phyloP scores from a whole-genome alignment of 2,113 vertebrate genomes.

The Platycercus adscitus region DNA sequence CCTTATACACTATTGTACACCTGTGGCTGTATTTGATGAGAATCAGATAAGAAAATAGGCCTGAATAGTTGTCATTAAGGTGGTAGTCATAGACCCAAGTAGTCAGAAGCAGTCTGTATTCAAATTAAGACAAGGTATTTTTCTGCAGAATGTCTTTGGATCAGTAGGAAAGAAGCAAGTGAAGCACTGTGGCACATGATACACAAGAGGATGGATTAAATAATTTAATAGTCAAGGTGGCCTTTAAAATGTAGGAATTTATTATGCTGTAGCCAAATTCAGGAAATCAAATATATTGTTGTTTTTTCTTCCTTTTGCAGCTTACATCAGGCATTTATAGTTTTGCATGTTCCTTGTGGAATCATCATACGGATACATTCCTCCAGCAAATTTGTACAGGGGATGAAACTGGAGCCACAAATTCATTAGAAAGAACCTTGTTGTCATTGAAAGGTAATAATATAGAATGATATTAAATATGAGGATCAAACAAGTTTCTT shows the following conservation, averaged over 20 bases:
- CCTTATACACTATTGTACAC: fast-evolving
- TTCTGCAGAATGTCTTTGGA: neutral
- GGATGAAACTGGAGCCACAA: conserved; percentile 81
- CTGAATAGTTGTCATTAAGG: neutral
- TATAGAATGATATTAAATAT: neutral
- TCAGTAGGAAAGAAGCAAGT: neutral
- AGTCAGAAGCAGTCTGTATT: neutral
- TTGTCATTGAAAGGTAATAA: conserved; percentile 93
- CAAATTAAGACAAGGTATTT: neutral
- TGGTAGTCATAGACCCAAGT: neutral
- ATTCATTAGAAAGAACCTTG: conserved; percentile 91
- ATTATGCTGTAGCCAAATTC: neutral
- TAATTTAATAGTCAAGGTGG: neutral
- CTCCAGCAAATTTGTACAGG: conserved; percentile 87
- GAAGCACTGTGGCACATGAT: neutral
- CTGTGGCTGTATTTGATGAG: neutral
- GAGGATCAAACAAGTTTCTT: neutral
- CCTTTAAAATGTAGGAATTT: neutral
- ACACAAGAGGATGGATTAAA: neutral
- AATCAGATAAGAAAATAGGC: neutral
- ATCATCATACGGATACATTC: conserved; percentile 94
- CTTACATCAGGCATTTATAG: conserved; percentile 94
- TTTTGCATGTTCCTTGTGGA: conserved; percentile 96
- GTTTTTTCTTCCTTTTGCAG: conserved; percentile 76
- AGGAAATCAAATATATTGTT: conserved; percentile 1